Evolutionary conservation across 2,888 invertebrate species (phyloP).

Genomic region (Peribatodes rhomboidaria): DNA sequence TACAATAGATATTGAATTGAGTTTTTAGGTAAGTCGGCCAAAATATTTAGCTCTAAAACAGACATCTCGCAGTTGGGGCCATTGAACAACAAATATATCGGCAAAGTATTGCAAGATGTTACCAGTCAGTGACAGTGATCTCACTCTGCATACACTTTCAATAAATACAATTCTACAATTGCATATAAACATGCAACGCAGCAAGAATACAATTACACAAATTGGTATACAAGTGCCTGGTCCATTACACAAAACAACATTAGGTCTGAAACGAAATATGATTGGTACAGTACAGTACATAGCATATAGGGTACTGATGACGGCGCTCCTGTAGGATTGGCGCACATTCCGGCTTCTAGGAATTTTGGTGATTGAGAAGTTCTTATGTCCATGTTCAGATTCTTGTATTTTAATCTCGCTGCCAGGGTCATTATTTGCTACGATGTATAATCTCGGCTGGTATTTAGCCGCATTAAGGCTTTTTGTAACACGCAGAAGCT

Average conservation of each 20-base stretch:
- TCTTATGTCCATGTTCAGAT: constrained; percentile 70
- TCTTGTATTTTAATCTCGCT: constrained; percentile 90
- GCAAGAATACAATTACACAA: constrained; percentile 91
- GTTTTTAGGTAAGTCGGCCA: constrained; percentile 89
- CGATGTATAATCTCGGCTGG: constrained; percentile 91
- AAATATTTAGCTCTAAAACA: constrained; percentile 91
- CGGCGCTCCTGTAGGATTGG: constrained; percentile 93
- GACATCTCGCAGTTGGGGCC: constrained; percentile 91
- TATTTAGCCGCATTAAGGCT: constrained; percentile 88
- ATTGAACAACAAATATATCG: constrained; percentile 96
- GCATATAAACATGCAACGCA: constrained; percentile 89
- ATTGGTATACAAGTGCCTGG: constrained; percentile 98
- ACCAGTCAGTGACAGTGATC: constrained; percentile 95
- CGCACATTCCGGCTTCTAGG: constrained; percentile 95
- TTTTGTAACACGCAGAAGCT: constrained; percentile 92
- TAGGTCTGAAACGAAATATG: constrained; percentile 90
- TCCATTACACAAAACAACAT: constrained; percentile 96
- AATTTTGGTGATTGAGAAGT: constrained; percentile 87
- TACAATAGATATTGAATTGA: not conserved
- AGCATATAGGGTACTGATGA: constrained; percentile 92
- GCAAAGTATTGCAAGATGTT: constrained; percentile 93
- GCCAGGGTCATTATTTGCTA: constrained; percentile 92
- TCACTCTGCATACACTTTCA: constrained; percentile 98
- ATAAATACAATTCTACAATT: constrained; percentile 94
- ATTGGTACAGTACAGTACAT: constrained; percentile 89